Evolutionary conservation across 2,797 vertebrate species (phyloP), one percentile per base, ranked within the genome.

Genomic region (Poecilia picta): DNA sequence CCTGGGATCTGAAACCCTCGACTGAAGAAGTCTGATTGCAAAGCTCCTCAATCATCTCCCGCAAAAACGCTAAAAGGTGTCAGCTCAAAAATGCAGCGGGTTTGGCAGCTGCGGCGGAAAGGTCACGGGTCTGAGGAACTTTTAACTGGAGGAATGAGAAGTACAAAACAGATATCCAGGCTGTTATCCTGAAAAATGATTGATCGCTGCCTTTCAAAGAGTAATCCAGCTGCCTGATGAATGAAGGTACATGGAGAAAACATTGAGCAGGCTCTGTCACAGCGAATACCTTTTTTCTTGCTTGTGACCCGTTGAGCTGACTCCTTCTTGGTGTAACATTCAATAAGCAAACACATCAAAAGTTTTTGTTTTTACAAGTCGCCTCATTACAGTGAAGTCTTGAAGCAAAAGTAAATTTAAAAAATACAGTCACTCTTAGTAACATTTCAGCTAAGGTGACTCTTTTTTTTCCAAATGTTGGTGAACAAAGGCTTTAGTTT

Each of bases 11-110:
- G 39, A 51, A 47, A 88, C 64, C 73, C 80, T 85, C 87, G 85
- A 79, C 51, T 88, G 84, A 80, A 75, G 33, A 82, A 85, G 85
- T 82, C 81, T 89, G 86, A 92, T 85, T 88, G 91, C 84, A 85
- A 78, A 92, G 73, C 77, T 93, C 87, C 77, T 93, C 87, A 88
- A 73, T 93, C 87, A 90, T 83, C 87, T 87, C 86, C 87, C 59
- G 7, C 46, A 88, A 89, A 81, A 89, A 81, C 41, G 79, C 72
- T 81, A 33, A 84, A 43, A 85, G 49, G 78, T 87, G 81, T 80
- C 79, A 81, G 78, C 77, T 87, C 73, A 70, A 73, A 77, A 79
- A 75, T 23, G 46, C 83, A 70, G 43, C 13, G 0, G 25, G 73
- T 77, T 47, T 43, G 75, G 75, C 46, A 73, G 80, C 70, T 71